A percentile compares a stretch with the other conserved stretches of the same genome.
Conservation (phyloP, 1,140 invertebrate genomes). For the Cydia fagiglandana region DNA sequence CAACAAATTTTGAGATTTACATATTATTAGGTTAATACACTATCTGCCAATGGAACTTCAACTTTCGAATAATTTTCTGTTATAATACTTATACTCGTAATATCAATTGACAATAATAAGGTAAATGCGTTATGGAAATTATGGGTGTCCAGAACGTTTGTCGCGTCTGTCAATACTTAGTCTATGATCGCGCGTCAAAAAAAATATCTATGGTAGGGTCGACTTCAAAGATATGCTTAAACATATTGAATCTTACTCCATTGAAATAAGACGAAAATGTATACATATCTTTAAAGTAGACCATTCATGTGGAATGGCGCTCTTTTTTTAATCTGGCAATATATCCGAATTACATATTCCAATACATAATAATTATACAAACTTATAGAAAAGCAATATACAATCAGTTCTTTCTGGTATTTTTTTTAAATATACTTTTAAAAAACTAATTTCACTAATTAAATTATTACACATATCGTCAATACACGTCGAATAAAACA, state of each 20-base stretch:
- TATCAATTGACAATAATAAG: slow-evolving; percentile 43
- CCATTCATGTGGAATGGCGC: background rate
- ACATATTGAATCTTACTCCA: background rate
- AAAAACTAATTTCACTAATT: slow-evolving; percentile 33
- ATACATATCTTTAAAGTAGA: background rate
- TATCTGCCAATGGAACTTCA: slow-evolving; percentile 35
- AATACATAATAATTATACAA: slow-evolving; percentile 31
- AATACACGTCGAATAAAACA: slow-evolving; percentile 15
- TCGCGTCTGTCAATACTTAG: slow-evolving; percentile 6
- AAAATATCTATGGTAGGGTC: background rate
- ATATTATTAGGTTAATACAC: slow-evolving; percentile 44
- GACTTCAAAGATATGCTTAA: background rate
- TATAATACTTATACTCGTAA: slow-evolving; percentile 35
- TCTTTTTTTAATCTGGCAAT: background rate
- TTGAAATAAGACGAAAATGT: background rate
- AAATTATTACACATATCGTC: slow-evolving; percentile 22
- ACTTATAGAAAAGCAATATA: slow-evolving; percentile 39
- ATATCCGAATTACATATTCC: slow-evolving; percentile 9
- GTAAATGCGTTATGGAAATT: slow-evolving; percentile 36
- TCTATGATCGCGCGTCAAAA: background rate
- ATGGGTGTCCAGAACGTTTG: background rate
- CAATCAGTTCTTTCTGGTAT: slow-evolving; percentile 53
- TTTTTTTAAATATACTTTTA: slow-evolving; percentile 41
- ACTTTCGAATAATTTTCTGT: slow-evolving; percentile 27
- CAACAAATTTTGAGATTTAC: slow-evolving; percentile 36